Base-by-base conservation (phyloP, 2,113 vertebrate genomes). In the Leptobrachium leishanense region DNA sequence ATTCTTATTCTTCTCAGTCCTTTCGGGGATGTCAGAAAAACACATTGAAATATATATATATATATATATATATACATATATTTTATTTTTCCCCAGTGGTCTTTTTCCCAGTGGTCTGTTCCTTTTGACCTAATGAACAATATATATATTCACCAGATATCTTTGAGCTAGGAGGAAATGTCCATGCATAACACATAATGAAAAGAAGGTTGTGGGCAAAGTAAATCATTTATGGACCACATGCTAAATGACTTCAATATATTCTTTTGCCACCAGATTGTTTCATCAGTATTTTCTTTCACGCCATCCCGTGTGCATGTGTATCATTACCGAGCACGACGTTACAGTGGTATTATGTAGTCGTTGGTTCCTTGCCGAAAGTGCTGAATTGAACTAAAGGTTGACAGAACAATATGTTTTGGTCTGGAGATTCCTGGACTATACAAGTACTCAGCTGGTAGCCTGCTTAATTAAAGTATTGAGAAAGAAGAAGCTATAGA, bases 391-490 rank as follows among this genome's bases (percentile, higher is more conserved):
- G 20, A 70, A 70, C n/a, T 62, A 46, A 70, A 41, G 42, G 68
- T 77, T 77, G 54, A 70, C 11, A 46, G 42, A 77, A 77, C 66
- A 77, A 77, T 77, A 64, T 69, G 54, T 68, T 66, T 76, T 77
- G 43, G 53, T 41, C 41, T 70, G 57, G 54, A 77, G 20, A 63
- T 59, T 44, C 57, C 39, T n/a, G 12, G 57, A 70, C 59, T 77
- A 77, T 70, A 68, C n/a, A 7, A 40, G 20, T 53, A 20, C 75
- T 62, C 75, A 69, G 75, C 75, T 77, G 75, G 75, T 70, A 46
- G 68, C 67, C 75, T 69, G 42, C 67, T 63, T 77, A 77, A 77
- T 77, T 77, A 70, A 66, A 62, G 55, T 77, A 70, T 62, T 57
- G 67, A 50, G 50, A 62, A 55, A 55, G 68, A 71, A 78, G 41